Base-by-base conservation (phyloP, 2,888 invertebrate genomes). In the Cyaniris semiargus region DNA sequence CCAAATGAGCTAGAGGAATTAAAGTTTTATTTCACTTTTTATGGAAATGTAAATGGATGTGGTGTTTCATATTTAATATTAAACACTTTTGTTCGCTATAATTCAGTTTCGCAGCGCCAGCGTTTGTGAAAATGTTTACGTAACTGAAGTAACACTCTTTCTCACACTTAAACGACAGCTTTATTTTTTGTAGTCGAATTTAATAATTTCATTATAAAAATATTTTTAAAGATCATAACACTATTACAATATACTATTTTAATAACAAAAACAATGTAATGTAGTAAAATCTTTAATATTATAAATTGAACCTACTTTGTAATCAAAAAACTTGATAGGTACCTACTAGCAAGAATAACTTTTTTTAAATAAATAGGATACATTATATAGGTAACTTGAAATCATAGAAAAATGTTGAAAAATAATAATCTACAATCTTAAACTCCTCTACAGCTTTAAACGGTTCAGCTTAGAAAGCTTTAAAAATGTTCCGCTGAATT, bases 401-500 rank as follows among this genome's bases (percentile, higher is more conserved):
- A 8, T 10, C 7, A 58, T 58, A 21, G 56, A 58, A 58, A 58
- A 6, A 44, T 44, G 44, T 21, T 0, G 3, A 58, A 58, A 58
- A 27, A n/a, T n/a, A 8, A 21, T 58, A 58, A 58, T 60, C 3
- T 60, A 23, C 3, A 60, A 13, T 23, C 10, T 13, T 23, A 60
- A 60, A 60, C 21, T 10, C n/a, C 21, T 21, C 58, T 23, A 13
- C 10, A 13, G 13, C 10, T 23, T 60, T 10, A 60, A 60, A 23
- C 60, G 60, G 23, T 60, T 60, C 10, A 60, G 60, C 23, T 75
- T 77, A 48, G 48, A 70, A 76, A 76, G 78, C 74, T 78, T 77
- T 80, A 80, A 80, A 83, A 82, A 81, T 78, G 78, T 79, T 82
- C 79, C 79, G 79, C 81, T 78, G 80, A 83, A 85, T 84, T 84